Base-by-base conservation (phyloP, 1,140 invertebrate species). In the Atta cephalotes region DNA sequence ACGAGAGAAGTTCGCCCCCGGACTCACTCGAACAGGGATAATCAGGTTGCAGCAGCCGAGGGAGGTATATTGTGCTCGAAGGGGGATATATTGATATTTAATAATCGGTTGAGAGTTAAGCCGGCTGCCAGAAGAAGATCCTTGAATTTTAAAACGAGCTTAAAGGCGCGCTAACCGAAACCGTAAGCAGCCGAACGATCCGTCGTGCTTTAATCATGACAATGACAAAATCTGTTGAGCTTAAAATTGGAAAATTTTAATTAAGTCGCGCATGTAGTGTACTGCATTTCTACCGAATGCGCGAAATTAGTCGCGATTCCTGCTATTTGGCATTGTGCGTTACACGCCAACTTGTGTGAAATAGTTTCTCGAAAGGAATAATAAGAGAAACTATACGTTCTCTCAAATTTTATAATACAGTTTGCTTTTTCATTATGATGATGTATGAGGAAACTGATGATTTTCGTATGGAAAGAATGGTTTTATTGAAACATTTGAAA, bases 211-310 rank as follows among this genome's bases (percentile, higher is more conserved):
- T 28, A 82, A 80, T 81, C 49, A 31, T 56, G 56, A 72, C 56
- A n/a, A 82, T 56, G 68, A 82, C 45, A 56, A 65, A 31, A 63
- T 49, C 28, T 10, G 49, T 21, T 3, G 35, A 12, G 21, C 12
- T 70, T 66, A 14, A 56, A 65, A 14, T 45, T 71, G 58, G 53
- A 45, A 87, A 87, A 82, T 82, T 74, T 82, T 79, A 82, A 74
- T 87, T 87, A 87, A 68, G 12, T 63, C 39, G 18, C 62, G 14
- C 60, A 28, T 60, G 39, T 66, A 77, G 39, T 66, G 39, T 77
- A 65, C 1, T 45, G n/a, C 12, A 12, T 66, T 49, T 49, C 39
- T 45, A n/a, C 72, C 49, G 62, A 49, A 18, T 65, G 62, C 49
- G n/a, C 49, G 72, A n/a, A 66, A 85, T 85, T 78, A 68, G 49